Conservation (phyloP, 2,797 vertebrate genomes). For the Odontamblyopus rebecca region DNA sequence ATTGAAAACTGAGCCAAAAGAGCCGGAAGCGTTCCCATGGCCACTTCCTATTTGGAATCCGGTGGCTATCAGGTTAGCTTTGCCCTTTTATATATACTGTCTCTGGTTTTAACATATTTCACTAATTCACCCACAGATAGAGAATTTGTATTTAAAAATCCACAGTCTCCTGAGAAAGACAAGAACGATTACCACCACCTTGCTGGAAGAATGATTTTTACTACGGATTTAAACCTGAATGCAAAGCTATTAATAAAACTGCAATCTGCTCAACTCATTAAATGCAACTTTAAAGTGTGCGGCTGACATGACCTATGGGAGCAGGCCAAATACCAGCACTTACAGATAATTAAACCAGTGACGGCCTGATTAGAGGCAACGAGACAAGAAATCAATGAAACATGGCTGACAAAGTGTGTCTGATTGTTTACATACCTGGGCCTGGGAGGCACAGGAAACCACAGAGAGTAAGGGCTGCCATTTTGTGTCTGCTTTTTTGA, state of each 20-base stretch:
- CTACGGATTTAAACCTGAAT: not conserved
- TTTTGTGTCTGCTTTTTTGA: constrained; percentile 63
- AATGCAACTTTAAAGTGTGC: constrained; percentile 45
- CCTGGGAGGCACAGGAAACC: constrained; percentile 35
- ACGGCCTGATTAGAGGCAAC: constrained; percentile 70
- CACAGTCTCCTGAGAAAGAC: not conserved
- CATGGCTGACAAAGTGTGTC: constrained; percentile 69
- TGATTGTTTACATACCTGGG: constrained; percentile 75
- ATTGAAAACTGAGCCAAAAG: too few species aligned
- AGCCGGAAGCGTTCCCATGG: too few species aligned
- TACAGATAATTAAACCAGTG: constrained; percentile 69
- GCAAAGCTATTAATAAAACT: not conserved
- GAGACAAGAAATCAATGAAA: constrained; percentile 73
- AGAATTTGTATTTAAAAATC: not conserved
- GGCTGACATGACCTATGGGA: constrained; percentile 48
- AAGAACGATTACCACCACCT: not conserved
- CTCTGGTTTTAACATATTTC: too few species aligned
- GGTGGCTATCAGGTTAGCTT: too few species aligned
- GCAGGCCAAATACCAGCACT: constrained; percentile 61
- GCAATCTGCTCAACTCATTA: constrained; percentile 29
- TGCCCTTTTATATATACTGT: too few species aligned
- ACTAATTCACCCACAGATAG: too few species aligned
- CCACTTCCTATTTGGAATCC: too few species aligned
- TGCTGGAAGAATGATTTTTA: not conserved
- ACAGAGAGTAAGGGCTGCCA: constrained; percentile 57